Conservation (phyloP, 53 echinoderm and acorn worm genomes). For the Hippasteria phrygiana region DNA sequence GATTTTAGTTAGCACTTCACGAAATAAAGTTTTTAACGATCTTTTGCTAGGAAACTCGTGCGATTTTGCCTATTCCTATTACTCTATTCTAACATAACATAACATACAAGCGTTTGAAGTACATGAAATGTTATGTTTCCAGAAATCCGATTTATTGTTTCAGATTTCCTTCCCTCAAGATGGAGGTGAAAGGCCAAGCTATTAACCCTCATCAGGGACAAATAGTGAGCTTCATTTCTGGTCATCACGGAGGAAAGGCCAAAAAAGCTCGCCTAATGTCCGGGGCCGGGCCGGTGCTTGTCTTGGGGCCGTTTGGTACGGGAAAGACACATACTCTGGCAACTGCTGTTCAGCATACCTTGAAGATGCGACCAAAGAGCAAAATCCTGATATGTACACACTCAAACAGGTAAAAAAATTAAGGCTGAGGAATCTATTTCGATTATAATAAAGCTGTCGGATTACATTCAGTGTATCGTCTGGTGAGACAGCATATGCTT, state of each 20-base stretch:
- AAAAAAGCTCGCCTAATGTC: not conserved
- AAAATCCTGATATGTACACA: conserved; percentile 88
- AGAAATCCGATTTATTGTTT: not conserved
- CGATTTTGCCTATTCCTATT: no score
- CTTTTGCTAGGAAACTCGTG: no score
- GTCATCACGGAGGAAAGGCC: not conserved
- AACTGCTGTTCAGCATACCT: conserved; percentile 65
- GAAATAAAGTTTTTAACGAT: no score
- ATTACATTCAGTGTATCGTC: not conserved
- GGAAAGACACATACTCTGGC: conserved; percentile 91
- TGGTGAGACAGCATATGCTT: no score
- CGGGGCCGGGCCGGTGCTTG: conserved; percentile 68
- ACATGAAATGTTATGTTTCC: no score
- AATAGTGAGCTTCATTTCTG: conserved; percentile 69
- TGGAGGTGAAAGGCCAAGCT: not conserved
- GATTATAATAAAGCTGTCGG: not conserved
- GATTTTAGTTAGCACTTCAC: no score
- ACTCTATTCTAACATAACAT: no score
- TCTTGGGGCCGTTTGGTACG: conserved; percentile 93
- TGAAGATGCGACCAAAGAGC: conserved; percentile 54
- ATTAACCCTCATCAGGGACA: conserved; percentile 73
- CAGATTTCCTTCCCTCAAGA: not conserved
- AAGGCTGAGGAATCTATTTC: not conserved
- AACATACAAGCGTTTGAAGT: no score
- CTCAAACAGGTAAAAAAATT: conserved; percentile 75